These are phyloP conservation scores for Speoplatyrhinus poulsoni DNA, from an alignment of 2,113 vertebrate species.

Conservation along the genomic window DNA sequence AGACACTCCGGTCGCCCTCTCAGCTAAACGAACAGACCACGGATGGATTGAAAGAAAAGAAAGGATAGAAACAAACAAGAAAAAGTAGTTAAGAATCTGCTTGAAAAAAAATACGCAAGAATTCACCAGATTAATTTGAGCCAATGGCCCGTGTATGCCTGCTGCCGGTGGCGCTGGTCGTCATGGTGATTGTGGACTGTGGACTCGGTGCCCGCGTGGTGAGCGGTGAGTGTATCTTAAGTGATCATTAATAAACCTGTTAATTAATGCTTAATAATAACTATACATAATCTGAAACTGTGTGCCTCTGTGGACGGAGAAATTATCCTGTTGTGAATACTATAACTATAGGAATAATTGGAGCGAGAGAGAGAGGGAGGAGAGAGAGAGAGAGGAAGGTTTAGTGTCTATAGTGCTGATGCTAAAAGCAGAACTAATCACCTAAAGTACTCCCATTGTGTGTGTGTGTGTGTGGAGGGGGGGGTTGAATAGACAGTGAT, in stretches of 20 bases:
- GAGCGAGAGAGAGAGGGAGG: conserved; percentile 2
- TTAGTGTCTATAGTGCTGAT: conserved; percentile 84
- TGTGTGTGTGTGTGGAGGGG: not conserved
- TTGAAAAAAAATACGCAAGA: not conserved
- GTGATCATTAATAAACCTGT: not conserved
- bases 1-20: not conserved
- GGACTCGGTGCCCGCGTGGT: conserved; percentile 8
- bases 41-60: conserved; percentile 1
- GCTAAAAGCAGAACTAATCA: conserved; percentile 88
- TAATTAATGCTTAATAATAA: not conserved
- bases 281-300: not conserved
- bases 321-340: not conserved
- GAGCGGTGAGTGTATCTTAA: conserved; percentile 64
- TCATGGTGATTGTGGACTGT: not conserved
- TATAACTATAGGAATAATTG: not conserved
- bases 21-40: not conserved
- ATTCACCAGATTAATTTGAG: too few species aligned
- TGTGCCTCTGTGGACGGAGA: not conserved
- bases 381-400: conserved; percentile 15
- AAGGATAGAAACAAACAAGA: conserved; percentile 9
- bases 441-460: conserved; percentile 85
- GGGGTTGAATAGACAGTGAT: not conserved
- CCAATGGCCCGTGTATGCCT: too few species aligned
- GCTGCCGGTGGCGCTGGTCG: too few species aligned
- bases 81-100: not conserved